Evolutionary conservation across 2,797 vertebrate species (phyloP).

Genomic region (Thunnus albacares): DNA sequence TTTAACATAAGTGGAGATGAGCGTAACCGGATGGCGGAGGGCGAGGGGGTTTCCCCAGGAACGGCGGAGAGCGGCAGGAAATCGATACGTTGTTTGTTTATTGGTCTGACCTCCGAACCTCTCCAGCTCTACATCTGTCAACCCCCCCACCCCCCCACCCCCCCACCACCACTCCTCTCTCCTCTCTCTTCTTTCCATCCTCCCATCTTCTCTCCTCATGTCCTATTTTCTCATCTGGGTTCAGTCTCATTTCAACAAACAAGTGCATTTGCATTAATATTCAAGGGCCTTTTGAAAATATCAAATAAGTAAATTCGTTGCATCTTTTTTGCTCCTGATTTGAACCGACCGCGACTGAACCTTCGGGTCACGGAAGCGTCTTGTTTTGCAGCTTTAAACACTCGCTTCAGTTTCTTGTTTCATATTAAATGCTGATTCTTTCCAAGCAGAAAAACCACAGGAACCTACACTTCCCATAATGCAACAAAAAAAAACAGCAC

Average conservation of each 20-base stretch:
- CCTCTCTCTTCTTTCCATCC: not conserved
- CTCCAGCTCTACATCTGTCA: constrained; percentile 48
- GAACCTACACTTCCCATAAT: no score
- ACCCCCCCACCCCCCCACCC: no score
- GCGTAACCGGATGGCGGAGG: constrained; percentile 59
- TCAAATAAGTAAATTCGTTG: constrained; percentile 25
- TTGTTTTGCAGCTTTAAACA: not conserved
- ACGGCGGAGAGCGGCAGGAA: constrained; percentile 64
- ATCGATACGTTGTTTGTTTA: constrained; percentile 84
- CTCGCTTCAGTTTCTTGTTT: not conserved
- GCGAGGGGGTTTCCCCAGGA: constrained; percentile 58
- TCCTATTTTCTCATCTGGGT: not conserved
- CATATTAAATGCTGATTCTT: not conserved
- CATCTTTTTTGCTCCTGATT: not conserved
- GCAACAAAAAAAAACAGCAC: no score
- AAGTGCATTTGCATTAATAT: not conserved
- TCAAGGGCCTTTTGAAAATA: not conserved
- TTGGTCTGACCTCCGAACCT: constrained; percentile 76
- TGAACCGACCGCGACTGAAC: constrained; percentile 2
- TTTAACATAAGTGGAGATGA: constrained; percentile 75
- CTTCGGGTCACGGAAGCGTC: not conserved
- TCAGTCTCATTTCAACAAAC: constrained; percentile 21
- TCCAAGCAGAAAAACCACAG: no score
- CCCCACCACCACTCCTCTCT: no score
- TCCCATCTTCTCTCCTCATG: not conserved